A percentile compares a stretch with the other conserved stretches of the same genome.
Conservation (phyloP, 2,888 invertebrate species). For the Xestoiulus laeticollis region DNA sequence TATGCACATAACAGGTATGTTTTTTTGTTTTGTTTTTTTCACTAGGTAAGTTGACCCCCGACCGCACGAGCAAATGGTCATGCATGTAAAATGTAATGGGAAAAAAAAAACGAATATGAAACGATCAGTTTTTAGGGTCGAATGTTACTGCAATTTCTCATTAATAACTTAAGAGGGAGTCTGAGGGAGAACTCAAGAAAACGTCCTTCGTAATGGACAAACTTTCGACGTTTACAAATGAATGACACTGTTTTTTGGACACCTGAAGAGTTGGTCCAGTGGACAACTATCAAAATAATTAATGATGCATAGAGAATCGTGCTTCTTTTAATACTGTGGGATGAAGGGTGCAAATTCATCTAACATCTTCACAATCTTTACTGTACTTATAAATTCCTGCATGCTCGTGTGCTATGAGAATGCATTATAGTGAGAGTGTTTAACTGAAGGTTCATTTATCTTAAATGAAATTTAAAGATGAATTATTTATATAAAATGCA, state of each 20-base stretch:
- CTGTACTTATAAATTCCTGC: too few relatives aligned
- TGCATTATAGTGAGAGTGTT: too few relatives aligned
- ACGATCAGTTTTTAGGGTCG: constrained; percentile 1
- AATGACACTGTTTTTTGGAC: constrained; percentile 1
- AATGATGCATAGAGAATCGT: not conserved
- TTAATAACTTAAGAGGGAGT: not conserved
- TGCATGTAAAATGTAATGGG: constrained; percentile 19
- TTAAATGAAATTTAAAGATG: too few relatives aligned
- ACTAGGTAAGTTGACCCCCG: not conserved
- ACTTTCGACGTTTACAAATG: constrained; percentile 6
- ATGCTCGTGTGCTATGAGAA: too few relatives aligned
- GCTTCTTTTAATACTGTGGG: not conserved
- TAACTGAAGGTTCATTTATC: too few relatives aligned
- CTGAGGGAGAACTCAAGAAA: not conserved
- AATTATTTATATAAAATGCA: too few relatives aligned
- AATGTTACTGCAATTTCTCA: not conserved
- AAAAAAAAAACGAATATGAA: not conserved
- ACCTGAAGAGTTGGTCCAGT: constrained; percentile 31
- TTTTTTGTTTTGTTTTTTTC: constrained; percentile 8
- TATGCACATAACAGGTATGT: not conserved
- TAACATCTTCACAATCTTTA: not conserved
- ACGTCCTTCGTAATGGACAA: not conserved
- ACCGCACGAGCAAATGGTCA: constrained; percentile 41
- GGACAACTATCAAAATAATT: not conserved
- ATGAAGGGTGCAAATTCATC: not conserved